Evolutionary conservation across 2,888 invertebrate species (phyloP), one percentile per base, ranked within the genome.

Genomic region (Pandemis cinnamomeana): DNA sequence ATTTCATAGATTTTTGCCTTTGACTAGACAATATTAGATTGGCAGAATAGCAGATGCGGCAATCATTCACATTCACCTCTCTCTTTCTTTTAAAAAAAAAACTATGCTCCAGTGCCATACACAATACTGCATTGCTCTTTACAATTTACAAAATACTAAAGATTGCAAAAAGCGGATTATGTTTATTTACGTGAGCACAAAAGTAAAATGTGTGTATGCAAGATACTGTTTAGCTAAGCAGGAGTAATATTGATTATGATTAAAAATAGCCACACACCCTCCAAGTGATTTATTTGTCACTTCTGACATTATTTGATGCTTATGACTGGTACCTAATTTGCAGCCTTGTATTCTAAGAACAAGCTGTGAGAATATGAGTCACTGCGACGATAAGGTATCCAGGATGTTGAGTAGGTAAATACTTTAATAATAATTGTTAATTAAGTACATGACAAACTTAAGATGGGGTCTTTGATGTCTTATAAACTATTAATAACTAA

Each of bases 261-360:
- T 58, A 5, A 11, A 27, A 58, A 58, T 27, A 58, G 11, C 46
- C 46, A 46, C 3, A 46, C 11, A 46, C 46, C 46, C 11, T 58
- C 7, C 11, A 10, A 58, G 11, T 58, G 27, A 11, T 27, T 58
- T 36, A 36, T 55, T 55, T 58, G 58, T 58, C 27, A 27, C 4
- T 58, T 8, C 5, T 5, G 27, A 20, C 58, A 58, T 27, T 2
- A 58, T 27, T 27, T 58, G 27, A 27, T 27, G 20, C 27, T 58
- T 5, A 27, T 58, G 58, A 58, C 58, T 58, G 27, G 58, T 58
- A 58, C 58, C 58, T 58, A 27, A 58, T 11, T 11, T 27, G 27
- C 58, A 58, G 27, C 27, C 27, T 58, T 58, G 10, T 58, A 58
- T 58, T 58, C 58, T 58, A 58, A 58, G 58, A 58, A 58, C 27